Conservation (phyloP, 2,797 vertebrate species). For the Acropternis orthonyx region DNA sequence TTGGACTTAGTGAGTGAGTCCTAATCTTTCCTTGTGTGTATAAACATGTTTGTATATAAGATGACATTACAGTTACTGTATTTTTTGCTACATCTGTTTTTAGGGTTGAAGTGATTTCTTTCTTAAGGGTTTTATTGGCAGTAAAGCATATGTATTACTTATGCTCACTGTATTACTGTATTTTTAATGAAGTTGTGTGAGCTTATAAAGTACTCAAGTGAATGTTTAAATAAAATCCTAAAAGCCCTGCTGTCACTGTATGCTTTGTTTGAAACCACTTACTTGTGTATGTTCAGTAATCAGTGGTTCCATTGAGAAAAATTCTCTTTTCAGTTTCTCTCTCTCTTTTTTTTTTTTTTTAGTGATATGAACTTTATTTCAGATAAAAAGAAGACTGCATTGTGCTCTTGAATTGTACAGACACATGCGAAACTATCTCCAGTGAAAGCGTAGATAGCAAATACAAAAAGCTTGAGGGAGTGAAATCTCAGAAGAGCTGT, state of each 20-base stretch:
- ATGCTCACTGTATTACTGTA: background rate
- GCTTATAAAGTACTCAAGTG: background rate
- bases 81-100: background rate
- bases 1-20: background rate
- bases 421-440: background rate
- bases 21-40: background rate
- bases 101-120: background rate
- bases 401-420: background rate
- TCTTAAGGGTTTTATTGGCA: background rate
- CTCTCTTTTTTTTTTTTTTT: background rate
- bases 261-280: background rate
- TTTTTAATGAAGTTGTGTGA: background rate
- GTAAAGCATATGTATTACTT: background rate
- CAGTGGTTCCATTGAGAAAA: background rate
- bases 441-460: background rate
- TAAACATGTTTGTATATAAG: background rate
- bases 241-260: background rate
- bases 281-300: background rate
- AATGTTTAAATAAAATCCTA: background rate
- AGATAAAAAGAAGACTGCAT: background rate
- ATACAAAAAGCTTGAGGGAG: background rate
- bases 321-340: background rate
- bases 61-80: background rate
- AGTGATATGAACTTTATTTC: background rate
- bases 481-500: background rate